Evolutionary conservation across 2,888 invertebrate species (phyloP), one percentile per base, ranked within the genome.

Genomic region (Mechanitis mazaeus): DNA sequence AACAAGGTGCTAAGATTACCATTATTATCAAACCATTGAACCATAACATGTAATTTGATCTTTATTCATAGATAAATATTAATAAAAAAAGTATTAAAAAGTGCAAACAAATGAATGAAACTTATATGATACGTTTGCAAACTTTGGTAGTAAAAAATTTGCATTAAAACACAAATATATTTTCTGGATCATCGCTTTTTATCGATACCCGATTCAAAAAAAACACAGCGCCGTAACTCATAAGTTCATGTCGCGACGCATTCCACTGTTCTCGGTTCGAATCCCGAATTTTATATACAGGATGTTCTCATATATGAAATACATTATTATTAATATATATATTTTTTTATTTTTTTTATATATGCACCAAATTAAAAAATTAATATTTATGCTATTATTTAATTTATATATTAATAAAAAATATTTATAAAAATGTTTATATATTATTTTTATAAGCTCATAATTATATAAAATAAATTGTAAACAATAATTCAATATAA

Each of bases 161-260:
- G n/a, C 6, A 35, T 35, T 35, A 35, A 61, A 47, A 63, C 63
- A 58, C 63, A 67, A 68, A 65, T 73, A 75, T 77, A 78, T 81
- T 80, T 80, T 73, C 73, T 70, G 70, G 72, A 72, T 72, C 70
- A 72, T 72, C 70, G 72, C 69, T 70, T 66, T 71, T 72, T 71
- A 71, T 72, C 53, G 64, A 47, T 47, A 47, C 6, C 28, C n/a
- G 20, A 47, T 61, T 74, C 77, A 75, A 81, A 84, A 77, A 84
- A 84, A 79, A 70, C 69, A 72, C 66, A 65, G 72, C 74, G 74
- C 73, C 79, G 77, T 84, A 81, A 84, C 81, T 87, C 86, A 88
- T 87, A 87, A 85, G 85, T 85, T 82, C 78, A 84, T 84, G 84
- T 75, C 72, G 72, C 79, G 81, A 77, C 81, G 80, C 80, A 84